These are phyloP conservation scores for Myotis myotis DNA, from an alignment of 2,797 vertebrate species.

Conservation along the genomic window DNA sequence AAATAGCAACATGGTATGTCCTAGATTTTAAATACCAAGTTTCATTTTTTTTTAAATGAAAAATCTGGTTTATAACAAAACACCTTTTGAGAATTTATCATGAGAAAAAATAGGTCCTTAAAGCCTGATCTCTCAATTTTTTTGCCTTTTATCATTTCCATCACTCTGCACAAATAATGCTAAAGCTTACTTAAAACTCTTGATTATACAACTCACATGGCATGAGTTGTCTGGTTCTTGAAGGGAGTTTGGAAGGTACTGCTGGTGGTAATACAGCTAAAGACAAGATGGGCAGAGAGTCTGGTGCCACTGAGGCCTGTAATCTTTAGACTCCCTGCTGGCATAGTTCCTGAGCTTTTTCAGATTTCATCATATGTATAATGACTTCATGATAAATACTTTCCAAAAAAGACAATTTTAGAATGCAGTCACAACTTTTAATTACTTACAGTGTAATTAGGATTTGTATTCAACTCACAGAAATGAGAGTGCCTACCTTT, in stretches of 20 bases:
- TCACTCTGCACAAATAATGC: constrained; percentile 47
- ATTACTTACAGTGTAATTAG: neutral
- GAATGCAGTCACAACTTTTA: neutral
- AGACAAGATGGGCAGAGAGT: constrained; percentile 46
- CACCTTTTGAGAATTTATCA: constrained; percentile 73
- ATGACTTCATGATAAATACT: neutral
- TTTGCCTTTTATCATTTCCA: constrained; percentile 36
- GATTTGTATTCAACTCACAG: constrained; percentile 48
- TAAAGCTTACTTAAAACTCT: constrained; percentile 53
- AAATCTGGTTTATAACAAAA: constrained; percentile 82
- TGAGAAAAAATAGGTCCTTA: constrained; percentile 72
- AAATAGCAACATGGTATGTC: constrained; percentile 84
- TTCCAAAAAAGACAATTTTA: constrained; percentile 30
- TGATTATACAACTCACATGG: neutral
- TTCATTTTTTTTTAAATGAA: constrained; percentile 81
- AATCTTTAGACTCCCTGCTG: constrained; percentile 80
- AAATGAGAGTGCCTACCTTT: constrained; percentile 46
- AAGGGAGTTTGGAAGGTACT: constrained; percentile 42
- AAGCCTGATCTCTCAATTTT: constrained; percentile 49
- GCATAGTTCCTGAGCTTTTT: constrained; percentile 82
- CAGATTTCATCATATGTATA: constrained; percentile 66
- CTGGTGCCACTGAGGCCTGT: constrained; percentile 57
- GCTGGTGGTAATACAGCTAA: constrained; percentile 23
- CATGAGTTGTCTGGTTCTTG: neutral
- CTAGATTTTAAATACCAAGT: constrained; percentile 85